Evolutionary conservation across 2,888 invertebrate species (phyloP), one percentile per base, ranked within the genome.

Genomic region (Asteroscopus sphinx): DNA sequence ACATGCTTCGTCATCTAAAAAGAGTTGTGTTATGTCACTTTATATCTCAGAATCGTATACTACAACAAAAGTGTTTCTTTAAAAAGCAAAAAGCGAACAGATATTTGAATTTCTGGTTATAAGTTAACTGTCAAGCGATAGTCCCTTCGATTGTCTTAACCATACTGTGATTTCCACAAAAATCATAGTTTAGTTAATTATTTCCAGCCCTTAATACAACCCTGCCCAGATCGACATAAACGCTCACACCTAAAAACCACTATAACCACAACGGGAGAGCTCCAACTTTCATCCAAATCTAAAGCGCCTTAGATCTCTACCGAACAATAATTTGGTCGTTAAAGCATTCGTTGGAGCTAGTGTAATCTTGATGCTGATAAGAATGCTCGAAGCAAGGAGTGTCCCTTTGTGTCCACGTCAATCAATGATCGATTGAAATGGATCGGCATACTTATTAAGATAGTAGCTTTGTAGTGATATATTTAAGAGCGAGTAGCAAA

Each of bases 351-450:
- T 58, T 68, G 54, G 40, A 59, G 44, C 39, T 35, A 42, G 47
- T 49, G 12, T 68, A 66, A 88, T 88, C 88, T 86, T 81, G 86
- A 88, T 88, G 49, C 26, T 59, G 86, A 87, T 87, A 86, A 88
- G 76, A 69, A 63, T 52, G 65, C 76, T 66, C 55, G 68, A 68
- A 76, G 73, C 61, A 80, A 85, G 85, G 87, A 85, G 87, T 87
- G 86, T 83, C 78, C 79, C 64, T 83, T 88, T 87, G 86, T 88
- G 62, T 62, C 54, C 63, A 73, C 83, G 85, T 88, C 86, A 85
- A 88, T 88, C 87, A 82, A 77, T 87, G 82, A 87, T 84, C 76
- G 82, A 85, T 83, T 77, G 79, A 72, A 77, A 76, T 65, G 76
- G 67, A 77, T 76, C 69, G 76, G 77, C 48, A 54, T 66, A 72